These are phyloP conservation scores for Seriola rivoliana DNA, from an alignment of 2,113 vertebrate genomes.

Conservation along the genomic window DNA sequence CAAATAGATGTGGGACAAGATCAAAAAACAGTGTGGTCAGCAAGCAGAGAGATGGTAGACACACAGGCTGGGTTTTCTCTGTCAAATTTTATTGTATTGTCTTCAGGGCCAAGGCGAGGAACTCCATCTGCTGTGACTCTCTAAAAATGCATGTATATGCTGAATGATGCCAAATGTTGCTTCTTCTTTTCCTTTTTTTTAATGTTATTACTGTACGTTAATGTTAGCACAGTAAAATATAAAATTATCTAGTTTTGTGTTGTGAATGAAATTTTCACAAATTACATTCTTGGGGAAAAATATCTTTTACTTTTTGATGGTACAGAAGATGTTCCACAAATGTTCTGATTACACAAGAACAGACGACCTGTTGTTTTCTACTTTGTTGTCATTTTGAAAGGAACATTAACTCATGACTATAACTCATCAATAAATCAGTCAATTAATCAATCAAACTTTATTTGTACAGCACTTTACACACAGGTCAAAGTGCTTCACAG, in stretches of 20 bases:
- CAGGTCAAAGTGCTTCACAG: too few relatives aligned
- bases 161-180: background rate
- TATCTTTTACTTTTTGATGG: background rate
- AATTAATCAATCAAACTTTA: too few relatives aligned
- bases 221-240: background rate
- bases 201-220: too few relatives aligned
- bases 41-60: conserved; percentile 18
- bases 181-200: background rate
- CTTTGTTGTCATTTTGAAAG: too few relatives aligned
- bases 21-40: conserved; percentile 45
- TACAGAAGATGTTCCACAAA: background rate
- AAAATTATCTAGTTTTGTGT: background rate
- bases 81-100: background rate
- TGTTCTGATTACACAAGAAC: background rate
- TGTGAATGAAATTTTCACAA: background rate
- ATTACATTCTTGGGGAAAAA: background rate
- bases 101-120: background rate
- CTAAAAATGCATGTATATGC: background rate
- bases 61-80: background rate
- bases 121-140: background rate
- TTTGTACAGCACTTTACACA: too few relatives aligned
- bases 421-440: too few relatives aligned
- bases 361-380: too few relatives aligned
- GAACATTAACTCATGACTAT: too few relatives aligned
- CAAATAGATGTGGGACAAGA: conserved; percentile 10